phyloP scores from a whole-genome alignment of 1,140 invertebrate genomes.

The Caenorhabditis remanei region DNA sequence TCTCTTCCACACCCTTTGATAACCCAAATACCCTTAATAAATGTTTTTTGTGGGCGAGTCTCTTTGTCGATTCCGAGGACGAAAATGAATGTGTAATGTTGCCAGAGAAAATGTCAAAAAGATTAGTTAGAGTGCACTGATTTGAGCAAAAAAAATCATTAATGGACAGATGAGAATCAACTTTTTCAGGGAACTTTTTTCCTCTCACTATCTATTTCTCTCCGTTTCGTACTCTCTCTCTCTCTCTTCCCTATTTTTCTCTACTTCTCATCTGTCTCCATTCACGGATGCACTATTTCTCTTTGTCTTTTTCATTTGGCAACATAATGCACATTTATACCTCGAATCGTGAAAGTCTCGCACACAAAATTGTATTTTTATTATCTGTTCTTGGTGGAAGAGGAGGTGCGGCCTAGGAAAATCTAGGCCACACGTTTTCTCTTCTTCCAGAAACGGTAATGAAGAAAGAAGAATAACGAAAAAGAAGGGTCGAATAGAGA shows the following conservation, averaged over 20 bases:
- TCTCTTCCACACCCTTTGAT: not conserved
- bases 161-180: conserved; percentile 24
- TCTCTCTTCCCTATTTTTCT: not conserved
- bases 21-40: not conserved
- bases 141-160: not conserved
- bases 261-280: conserved; percentile 43
- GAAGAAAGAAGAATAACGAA: not conserved
- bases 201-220: not conserved
- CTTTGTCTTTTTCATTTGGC: conserved; percentile 31
- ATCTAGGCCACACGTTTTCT: not conserved
- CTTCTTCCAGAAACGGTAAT: not conserved
- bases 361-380: not conserved
- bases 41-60: conserved; percentile 25
- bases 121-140: too few relatives aligned
- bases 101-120: conserved; percentile 21
- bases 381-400: not conserved
- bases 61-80: not conserved
- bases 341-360: conserved; percentile 45
- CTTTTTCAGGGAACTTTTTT: too few relatives aligned
- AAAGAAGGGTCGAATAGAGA: not conserved
- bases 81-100: not conserved
- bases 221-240: conserved; percentile 3
- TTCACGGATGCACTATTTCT: conserved; percentile 18
- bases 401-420: not conserved
- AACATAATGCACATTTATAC: conserved; percentile 28